A percentile compares a stretch with the other conserved stretches of the same genome.
Evolutionary conservation across 2,113 vertebrate species (phyloP).

Genomic region (Scortum barcoo): DNA sequence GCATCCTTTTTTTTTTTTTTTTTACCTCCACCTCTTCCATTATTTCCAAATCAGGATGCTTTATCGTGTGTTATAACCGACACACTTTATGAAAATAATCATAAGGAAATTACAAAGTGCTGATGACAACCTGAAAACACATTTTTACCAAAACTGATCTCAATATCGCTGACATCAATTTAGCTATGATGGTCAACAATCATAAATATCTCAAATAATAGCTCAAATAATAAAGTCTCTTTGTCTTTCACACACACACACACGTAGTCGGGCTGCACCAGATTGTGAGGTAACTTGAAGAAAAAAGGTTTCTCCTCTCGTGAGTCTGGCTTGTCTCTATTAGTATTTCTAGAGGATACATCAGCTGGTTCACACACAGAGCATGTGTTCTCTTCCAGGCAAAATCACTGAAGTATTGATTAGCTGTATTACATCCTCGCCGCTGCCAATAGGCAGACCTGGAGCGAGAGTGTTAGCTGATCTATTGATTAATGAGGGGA

Average conservation of each 20-base stretch:
- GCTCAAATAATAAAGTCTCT: not conserved
- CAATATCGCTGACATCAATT: slow-evolving; percentile 12
- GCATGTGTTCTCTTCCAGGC: slow-evolving; percentile 66
- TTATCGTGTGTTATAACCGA: not conserved
- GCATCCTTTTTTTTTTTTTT: not conserved
- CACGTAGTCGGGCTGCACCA: not conserved
- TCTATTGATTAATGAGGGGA: slow-evolving; percentile 65
- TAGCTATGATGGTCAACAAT: not conserved
- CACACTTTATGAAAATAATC: not conserved
- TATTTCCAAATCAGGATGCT: not conserved
- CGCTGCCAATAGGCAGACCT: slow-evolving; percentile 48
- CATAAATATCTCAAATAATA: slow-evolving; percentile 3
- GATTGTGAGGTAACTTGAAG: slow-evolving; percentile 22
- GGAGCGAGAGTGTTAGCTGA: slow-evolving; percentile 62
- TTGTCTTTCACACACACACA: not conserved
- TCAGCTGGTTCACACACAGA: slow-evolving; percentile 61
- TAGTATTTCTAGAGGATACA: slow-evolving; percentile 51
- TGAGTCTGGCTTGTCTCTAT: slow-evolving; percentile 37
- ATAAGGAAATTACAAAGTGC: not conserved
- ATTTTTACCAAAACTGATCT: slow-evolving; percentile 6
- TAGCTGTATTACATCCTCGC: slow-evolving; percentile 54
- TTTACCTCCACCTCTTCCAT: not conserved
- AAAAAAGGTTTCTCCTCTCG: slow-evolving; percentile 18
- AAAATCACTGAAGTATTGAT: slow-evolving; percentile 75
- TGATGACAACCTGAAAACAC: slow-evolving; percentile 15